Evolutionary conservation across 2,888 invertebrate genomes (phyloP), one percentile per base, ranked within the genome.

Genomic region (Drosophila gaucha): DNA sequence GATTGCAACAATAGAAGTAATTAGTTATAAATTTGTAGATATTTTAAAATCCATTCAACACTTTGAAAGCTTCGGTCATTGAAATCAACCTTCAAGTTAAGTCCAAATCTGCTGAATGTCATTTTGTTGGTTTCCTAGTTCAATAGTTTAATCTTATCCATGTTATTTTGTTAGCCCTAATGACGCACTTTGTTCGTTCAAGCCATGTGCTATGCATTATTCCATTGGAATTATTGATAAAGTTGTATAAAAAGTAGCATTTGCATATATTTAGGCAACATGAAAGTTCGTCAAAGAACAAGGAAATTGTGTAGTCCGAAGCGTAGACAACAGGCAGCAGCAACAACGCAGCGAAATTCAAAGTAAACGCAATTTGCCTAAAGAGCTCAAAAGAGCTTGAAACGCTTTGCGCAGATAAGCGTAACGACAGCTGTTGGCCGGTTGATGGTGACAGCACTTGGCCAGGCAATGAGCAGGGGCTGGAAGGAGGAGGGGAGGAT

Each of bases 381-480:
- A 84, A 82, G 52, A 80, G 77, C 62, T 55, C 60, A 39, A 72
- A 72, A 72, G 77, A 56, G 59, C 73, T 73, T 76, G 46, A 46
- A 80, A 78, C 60, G 85, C 78, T 70, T 78, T 74, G 67, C 50
- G 63, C 67, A 70, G 85, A 80, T 78, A 85, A 80, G 75, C 63
- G 63, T 63, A 70, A 84, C 36, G 78, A 55, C 71, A 80, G 67
- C 85, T 85, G 82, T 44, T 80, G 74, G 46, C 54, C 55, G 41
- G 50, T 33, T 36, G 46, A 26, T 41, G 46, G 6, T 33, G 38
- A 41, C 20, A 28, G 31, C 30, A n/a, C 1, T 20, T 31, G 46
- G 30, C 30, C 30, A 3, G 18, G 16, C 28, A 10, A 16, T 28
- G 28, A 28, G 28, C 28, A 8, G 28, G 28, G 9, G 28, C 28